Evolutionary conservation across 2,797 vertebrate genomes (phyloP), one percentile per base, ranked within the genome.

Genomic region (Vultur gryphus): DNA sequence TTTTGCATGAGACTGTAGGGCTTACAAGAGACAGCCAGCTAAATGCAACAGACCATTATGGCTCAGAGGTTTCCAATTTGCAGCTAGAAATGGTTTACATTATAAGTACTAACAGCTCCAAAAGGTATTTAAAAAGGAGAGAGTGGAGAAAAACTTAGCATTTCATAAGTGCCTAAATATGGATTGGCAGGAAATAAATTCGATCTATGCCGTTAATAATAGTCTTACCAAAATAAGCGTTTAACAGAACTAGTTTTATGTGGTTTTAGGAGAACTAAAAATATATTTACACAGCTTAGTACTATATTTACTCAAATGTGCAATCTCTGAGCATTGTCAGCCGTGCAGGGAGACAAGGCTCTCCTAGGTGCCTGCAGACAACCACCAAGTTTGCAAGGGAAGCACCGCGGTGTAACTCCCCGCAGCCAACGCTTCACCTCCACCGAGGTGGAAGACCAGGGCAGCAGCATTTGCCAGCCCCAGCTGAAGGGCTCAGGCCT

Each of bases 31-130:
- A n/a, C 62, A 88, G 78, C 12, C 84, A 92, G 67, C 70, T 64
- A 54, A 92, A 90, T 4, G 31, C 48, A 90, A 54, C 43, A 85
- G 43, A 77, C 46, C 78, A 88, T 76, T 84, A 77, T 43, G 26
- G 59, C 77, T 83, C 87, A 93, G 84, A 91, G 82, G 76, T 86
- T 96, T 95, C 62, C 70, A 92, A 57, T 92, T 75, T 91, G 79
- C 91, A 84, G n/a, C 78, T 72, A 71, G 88, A 96, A 96, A 75
- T 37, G 51, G 77, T 93, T 96, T 90, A 80, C 33, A 3, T 89
- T 97, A 54, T 16, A 57, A 65, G 17, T 5, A 75, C 43, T 58
- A 92, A 77, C 72, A 93, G 77, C 67, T 95, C 86, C 73, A 94
- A 87, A 93, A 90, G 77, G 71, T 92, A 87, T 90, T 94, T 49